Base-by-base conservation (phyloP, 1,140 invertebrate species). In the Streblospio benedicti region DNA sequence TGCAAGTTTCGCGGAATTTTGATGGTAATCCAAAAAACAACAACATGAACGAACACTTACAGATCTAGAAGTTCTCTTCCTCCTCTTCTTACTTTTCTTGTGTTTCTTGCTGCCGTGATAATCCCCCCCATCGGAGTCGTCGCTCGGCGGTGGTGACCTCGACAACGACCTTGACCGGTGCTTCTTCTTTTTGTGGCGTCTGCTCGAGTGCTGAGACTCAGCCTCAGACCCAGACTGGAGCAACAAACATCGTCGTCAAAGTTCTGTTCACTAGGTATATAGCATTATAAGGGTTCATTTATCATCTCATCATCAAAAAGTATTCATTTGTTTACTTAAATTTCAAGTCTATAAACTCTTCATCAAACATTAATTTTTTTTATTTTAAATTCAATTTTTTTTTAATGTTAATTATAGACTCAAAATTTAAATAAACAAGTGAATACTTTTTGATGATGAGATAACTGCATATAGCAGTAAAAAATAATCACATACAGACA, bases 161-260 rank as follows among this genome's bases (percentile, higher is more conserved):
- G 78, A 80, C 18, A 70, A 68, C 25, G 79, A 78, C 18, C 73
- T 69, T 0, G 70, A 69, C 45, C 71, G 70, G 55, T 76, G 74
- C 69, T 89, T 87, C 23, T 75, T 77, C 51, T 74, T 78, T 64
- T 72, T 72, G 45, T 71, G 72, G 62, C 72, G 74, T 38, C 77
- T 73, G 28, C 69, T 64, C 2, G 69, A 65, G 12, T 66, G 67
- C 16, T 67, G 54, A n/a, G 66, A 65, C 20, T 79, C 77, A 18
- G 70, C 71, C 4, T 78, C 76, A 33, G 76, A 77, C 18, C 75
- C 73, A 67, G 69, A 70, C 72, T 73, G 58, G 30, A 64, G 69
- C 31, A 62, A 18, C 38, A 27, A 44, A 27, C 35, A 33, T n/a
- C 38, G 32, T 51, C 50, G 32, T 30, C 44, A 54, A 33, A 53